Conservation (phyloP, 2,797 vertebrate genomes). For the Tauraco hartlaubi region DNA sequence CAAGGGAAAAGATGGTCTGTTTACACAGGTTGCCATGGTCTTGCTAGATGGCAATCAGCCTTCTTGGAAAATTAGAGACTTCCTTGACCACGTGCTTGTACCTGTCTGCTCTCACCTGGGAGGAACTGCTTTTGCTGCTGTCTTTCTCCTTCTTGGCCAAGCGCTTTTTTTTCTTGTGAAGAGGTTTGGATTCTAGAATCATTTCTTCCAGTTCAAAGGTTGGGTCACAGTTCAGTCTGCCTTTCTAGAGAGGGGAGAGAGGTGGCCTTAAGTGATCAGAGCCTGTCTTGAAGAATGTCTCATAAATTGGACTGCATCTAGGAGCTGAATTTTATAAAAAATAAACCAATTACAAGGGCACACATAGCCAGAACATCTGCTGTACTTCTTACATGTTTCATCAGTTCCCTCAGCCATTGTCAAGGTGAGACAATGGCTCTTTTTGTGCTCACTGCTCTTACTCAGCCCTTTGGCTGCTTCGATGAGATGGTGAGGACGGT, state of each 20-base stretch:
- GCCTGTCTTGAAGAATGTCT: not conserved
- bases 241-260: constrained; percentile 81
- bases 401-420: not conserved
- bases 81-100: not conserved
- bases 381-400: not conserved
- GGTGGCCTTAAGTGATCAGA: not conserved
- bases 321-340: not conserved
- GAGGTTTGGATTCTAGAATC: constrained; percentile 97
- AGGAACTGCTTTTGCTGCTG: constrained; percentile 83
- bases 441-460: not conserved
- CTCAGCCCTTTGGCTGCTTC: not conserved
- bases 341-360: not conserved
- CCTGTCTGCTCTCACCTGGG: constrained; percentile 84
- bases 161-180: constrained; percentile 98
- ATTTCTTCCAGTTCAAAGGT: constrained; percentile 98
- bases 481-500: not conserved
- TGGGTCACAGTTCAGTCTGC: constrained; percentile 95
- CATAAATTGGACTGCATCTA: not conserved
- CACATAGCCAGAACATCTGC: not conserved
- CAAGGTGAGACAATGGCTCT: not conserved
- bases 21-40: not conserved
- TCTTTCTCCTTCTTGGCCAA: constrained; percentile 92
- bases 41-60: not conserved
- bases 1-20: not conserved
- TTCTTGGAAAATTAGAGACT: not conserved